Percentiles rank a stretch among this genome's conserved stretches.
Conservation (phyloP, 2,888 invertebrate genomes). For the Netelia melanura region DNA sequence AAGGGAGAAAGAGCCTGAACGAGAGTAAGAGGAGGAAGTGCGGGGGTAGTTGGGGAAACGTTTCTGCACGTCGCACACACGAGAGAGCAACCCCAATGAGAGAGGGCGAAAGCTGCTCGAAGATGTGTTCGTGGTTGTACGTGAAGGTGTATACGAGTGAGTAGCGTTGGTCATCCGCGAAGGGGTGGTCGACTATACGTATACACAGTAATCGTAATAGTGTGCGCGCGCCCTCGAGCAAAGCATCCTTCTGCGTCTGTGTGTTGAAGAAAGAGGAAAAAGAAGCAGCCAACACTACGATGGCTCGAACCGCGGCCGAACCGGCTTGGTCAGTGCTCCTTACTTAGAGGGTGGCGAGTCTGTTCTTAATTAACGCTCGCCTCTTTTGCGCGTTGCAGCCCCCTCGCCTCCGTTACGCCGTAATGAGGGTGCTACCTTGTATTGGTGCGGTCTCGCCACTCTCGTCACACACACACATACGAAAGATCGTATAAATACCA, state of each 20-base stretch:
- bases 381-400: conserved; percentile 82
- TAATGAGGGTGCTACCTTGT: conserved; percentile 82
- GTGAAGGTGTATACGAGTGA: background rate
- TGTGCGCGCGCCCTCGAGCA: conserved; percentile 35
- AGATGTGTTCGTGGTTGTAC: background rate
- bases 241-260: conserved; percentile 49
- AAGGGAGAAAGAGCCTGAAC: background rate
- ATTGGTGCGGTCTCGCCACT: conserved; percentile 68
- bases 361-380: conserved; percentile 85
- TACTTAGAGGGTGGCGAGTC: conserved; percentile 84
- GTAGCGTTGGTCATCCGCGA: conserved; percentile 44
- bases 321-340: conserved; percentile 83
- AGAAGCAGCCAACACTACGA: conserved; percentile 62
- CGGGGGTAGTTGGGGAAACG: background rate
- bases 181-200: conserved; percentile 12
- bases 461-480: background rate
- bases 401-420: conserved; percentile 80
- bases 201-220: background rate
- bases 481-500: conserved; percentile 18
- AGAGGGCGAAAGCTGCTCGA: background rate
- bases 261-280: conserved; percentile 45
- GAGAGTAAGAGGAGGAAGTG: conserved; percentile 5
- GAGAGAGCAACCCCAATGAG: background rate
- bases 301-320: conserved; percentile 5
- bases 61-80: background rate